These are phyloP conservation scores for Pseudois nayaur DNA, from an alignment of 2,113 vertebrate species.

Conservation along the genomic window DNA sequence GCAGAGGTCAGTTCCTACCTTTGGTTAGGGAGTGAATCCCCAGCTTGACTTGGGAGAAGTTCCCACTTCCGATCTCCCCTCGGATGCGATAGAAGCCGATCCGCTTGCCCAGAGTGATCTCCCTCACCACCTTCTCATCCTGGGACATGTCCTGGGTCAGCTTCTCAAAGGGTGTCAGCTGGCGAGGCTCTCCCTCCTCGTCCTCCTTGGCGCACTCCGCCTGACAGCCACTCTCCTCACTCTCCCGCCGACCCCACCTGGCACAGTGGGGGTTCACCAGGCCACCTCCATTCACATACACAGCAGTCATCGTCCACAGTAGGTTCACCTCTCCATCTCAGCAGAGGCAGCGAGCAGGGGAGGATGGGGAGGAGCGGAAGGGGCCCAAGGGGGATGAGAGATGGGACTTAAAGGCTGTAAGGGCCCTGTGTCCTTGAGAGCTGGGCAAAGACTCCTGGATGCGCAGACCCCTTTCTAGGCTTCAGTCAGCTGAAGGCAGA, in stretches of 20 bases:
- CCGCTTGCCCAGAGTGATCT: slow-evolving; percentile 93
- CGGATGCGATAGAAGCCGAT: slow-evolving; percentile 97
- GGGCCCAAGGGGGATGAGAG: background rate
- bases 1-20: slow-evolving; percentile 81
- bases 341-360: background rate
- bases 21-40: slow-evolving; percentile 95
- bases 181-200: slow-evolving; percentile 81
- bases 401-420: background rate
- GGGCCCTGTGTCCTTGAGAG: background rate
- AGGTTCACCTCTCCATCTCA: slow-evolving; percentile 76
- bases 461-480: background rate
- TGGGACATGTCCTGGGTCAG: slow-evolving; percentile 94
- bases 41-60: slow-evolving; percentile 98
- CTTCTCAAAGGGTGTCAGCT: slow-evolving; percentile 91
- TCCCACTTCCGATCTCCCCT: slow-evolving; percentile 97
- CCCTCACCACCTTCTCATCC: slow-evolving; percentile 93
- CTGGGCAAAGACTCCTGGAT: background rate
- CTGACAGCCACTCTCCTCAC: slow-evolving; percentile 79
- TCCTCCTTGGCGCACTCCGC: slow-evolving; percentile 78
- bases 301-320: slow-evolving; percentile 90
- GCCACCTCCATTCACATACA: slow-evolving; percentile 79
- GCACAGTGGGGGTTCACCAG: slow-evolving; percentile 76
- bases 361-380: background rate
- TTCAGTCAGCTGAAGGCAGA: background rate
- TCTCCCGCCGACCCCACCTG: slow-evolving; percentile 87